phyloP scores from a whole-genome alignment of 2,888 invertebrate species.

The Steinernema scapterisci region DNA sequence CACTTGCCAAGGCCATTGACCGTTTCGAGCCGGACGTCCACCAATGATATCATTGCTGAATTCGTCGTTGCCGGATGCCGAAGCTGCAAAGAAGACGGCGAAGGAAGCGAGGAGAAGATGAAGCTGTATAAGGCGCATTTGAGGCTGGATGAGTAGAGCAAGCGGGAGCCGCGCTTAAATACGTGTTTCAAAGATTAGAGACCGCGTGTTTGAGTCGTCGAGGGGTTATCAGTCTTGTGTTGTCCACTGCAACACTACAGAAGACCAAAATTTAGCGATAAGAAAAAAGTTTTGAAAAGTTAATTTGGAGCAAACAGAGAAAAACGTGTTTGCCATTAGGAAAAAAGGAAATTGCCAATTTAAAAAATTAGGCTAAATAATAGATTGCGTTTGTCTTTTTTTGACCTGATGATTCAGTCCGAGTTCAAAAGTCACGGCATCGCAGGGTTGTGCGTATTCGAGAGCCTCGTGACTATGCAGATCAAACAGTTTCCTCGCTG shows the following conservation, averaged over 20 bases:
- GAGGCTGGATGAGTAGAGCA: not conserved
- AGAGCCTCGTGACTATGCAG: too few species aligned
- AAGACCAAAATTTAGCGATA: not conserved
- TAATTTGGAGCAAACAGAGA: too few species aligned
- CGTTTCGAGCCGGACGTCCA: not conserved
- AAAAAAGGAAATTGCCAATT: too few species aligned
- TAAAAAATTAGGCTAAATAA: too few species aligned
- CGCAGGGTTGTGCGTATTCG: too few species aligned
- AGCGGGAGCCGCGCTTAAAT: not conserved
- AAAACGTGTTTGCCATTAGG: too few species aligned
- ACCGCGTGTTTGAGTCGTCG: not conserved
- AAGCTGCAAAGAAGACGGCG: not conserved
- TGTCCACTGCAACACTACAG: not conserved
- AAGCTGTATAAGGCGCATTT: not conserved
- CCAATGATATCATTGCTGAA: constrained; percentile 12
- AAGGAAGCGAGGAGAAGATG: not conserved
- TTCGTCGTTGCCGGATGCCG: not conserved
- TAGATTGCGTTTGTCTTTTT: too few species aligned
- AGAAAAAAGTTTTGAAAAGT: too few species aligned
- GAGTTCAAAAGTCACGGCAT: too few species aligned
- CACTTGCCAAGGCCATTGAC: constrained; percentile 10
- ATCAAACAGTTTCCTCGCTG: too few species aligned
- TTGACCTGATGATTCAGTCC: too few species aligned
- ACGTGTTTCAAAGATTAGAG: not conserved
- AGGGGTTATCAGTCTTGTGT: not conserved